These are phyloP conservation scores for Cebus imitator DNA, from an alignment of 2,113 vertebrate species.

Conservation along the genomic window DNA sequence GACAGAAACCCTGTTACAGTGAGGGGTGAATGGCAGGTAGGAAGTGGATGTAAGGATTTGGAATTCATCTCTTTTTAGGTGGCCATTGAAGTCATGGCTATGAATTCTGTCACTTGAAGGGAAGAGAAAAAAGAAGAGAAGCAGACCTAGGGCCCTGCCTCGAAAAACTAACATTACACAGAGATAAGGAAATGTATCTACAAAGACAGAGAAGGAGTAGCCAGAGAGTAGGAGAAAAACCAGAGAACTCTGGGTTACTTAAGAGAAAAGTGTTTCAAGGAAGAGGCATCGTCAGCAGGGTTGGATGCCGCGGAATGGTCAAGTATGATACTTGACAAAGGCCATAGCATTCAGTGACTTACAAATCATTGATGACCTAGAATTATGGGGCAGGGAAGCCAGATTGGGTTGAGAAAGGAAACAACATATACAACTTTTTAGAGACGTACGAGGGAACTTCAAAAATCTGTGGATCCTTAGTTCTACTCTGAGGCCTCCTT, in stretches of 20 bases:
- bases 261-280: constrained; percentile 19
- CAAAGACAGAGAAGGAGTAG: background rate
- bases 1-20: background rate
- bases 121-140: background rate
- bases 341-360: background rate
- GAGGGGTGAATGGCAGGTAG: background rate
- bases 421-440: background rate
- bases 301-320: background rate
- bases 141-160: background rate
- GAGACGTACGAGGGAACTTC: background rate
- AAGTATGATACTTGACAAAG: background rate
- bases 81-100: background rate
- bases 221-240: background rate
- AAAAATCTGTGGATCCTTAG: background rate
- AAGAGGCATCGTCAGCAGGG: background rate
- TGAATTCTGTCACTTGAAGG: background rate
- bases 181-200: background rate
- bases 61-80: constrained; percentile 17
- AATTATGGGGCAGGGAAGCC: background rate
- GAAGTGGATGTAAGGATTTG: background rate
- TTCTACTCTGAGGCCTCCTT: no score
- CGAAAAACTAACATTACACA: background rate
- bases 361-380: background rate
- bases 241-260: background rate
- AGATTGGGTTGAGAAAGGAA: background rate